These are phyloP conservation scores for Darwinula stevensoni DNA, from an alignment of 2,888 invertebrate genomes.

Conservation along the genomic window DNA sequence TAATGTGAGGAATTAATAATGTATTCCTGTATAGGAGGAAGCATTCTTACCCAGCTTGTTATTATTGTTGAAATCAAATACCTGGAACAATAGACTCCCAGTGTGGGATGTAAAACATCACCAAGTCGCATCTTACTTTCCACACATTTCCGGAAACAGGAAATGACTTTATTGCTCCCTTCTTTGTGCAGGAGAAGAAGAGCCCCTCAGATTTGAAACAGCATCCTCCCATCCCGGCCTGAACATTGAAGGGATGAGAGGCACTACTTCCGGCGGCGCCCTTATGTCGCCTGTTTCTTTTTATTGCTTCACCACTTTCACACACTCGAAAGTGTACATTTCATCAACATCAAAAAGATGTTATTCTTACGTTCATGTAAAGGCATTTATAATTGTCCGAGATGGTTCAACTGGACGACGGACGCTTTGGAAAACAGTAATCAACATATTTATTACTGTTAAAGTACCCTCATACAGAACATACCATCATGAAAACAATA, in stretches of 20 bases:
- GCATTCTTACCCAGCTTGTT: constrained; percentile 1
- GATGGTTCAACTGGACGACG: constrained; percentile 2
- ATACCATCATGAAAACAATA: constrained; percentile 2
- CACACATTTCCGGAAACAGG: constrained; percentile 2
- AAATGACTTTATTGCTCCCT: constrained; percentile 2
- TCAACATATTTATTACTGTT: constrained; percentile 2
- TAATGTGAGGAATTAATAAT: constrained; percentile 2
- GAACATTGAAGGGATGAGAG: constrained; percentile 2
- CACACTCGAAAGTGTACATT: constrained; percentile 2
- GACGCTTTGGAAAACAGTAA: constrained; percentile 2
- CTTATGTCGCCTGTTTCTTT: constrained; percentile 2
- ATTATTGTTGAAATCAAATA: constrained; percentile 2
- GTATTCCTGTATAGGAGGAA: constrained; percentile 1
- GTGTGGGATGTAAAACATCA: constrained; percentile 2
- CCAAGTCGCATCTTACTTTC: constrained; percentile 2
- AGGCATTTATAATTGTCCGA: constrained; percentile 2
- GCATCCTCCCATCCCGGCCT: constrained; percentile 2
- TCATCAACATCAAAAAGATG: constrained; percentile 2
- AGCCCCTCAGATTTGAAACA: constrained; percentile 2
- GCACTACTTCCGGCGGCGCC: constrained; percentile 2
- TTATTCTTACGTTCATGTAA: constrained; percentile 2
- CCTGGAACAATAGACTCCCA: constrained; percentile 2
- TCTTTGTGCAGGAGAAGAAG: constrained; percentile 2
- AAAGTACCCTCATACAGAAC: constrained; percentile 2
- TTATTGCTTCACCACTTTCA: constrained; percentile 2